Conservation (phyloP, 2,797 vertebrate genomes). For the Thamnophis elegans region DNA sequence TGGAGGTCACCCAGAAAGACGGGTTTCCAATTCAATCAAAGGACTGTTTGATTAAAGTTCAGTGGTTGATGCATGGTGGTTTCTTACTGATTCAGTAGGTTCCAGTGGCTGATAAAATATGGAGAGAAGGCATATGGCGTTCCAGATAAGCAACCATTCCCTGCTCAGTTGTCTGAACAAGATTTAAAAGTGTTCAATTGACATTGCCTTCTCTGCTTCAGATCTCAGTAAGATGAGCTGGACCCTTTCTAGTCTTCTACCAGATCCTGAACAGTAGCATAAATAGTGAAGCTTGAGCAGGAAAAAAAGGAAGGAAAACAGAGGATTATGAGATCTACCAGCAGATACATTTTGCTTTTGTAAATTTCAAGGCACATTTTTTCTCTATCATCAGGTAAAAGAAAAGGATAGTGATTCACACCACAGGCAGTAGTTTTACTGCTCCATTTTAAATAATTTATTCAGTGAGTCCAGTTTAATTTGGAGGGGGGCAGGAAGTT, state of each 20-base stretch:
- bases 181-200: background rate
- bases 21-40: slow-evolving; percentile 24
- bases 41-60: background rate
- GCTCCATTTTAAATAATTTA: background rate
- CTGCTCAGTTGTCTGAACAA: background rate
- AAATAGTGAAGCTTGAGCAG: background rate
- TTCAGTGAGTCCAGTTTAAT: background rate
- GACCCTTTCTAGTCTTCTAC: background rate
- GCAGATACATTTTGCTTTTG: background rate
- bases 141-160: background rate
- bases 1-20: background rate
- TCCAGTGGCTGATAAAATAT: background rate
- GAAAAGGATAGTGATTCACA: background rate
- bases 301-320: background rate
- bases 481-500: background rate
- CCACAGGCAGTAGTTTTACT: background rate
- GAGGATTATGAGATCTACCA: background rate
- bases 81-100: slow-evolving; percentile 38
- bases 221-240: background rate
- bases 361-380: background rate
- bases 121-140: background rate
- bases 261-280: background rate
- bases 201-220: background rate
- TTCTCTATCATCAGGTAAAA: background rate
- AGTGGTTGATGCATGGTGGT: slow-evolving; percentile 19